These are phyloP conservation scores for Ophraella communa DNA, from an alignment of 2,888 invertebrate species.

Conservation along the genomic window DNA sequence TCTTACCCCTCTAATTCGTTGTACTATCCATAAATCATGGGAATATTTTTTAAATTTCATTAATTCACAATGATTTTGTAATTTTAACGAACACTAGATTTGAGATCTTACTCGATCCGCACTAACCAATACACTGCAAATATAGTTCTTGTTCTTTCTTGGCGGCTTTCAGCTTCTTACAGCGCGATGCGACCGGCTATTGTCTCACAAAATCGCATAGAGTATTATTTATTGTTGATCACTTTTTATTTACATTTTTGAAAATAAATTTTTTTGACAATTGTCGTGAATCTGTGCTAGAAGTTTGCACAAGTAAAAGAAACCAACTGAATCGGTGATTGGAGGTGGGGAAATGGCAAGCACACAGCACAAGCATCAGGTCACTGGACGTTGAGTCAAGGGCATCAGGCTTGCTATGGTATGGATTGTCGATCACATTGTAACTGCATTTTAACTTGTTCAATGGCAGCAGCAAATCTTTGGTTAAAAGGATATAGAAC, in stretches of 20 bases:
- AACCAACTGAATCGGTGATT: constrained; percentile 38
- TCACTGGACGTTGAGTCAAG: constrained; percentile 60
- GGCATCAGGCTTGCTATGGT: constrained; percentile 55
- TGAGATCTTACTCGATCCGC: constrained; percentile 15
- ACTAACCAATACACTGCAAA: constrained; percentile 29
- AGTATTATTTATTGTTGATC: background rate
- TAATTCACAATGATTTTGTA: constrained; percentile 14
- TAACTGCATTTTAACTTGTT: constrained; percentile 46
- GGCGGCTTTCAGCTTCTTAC: constrained; percentile 24
- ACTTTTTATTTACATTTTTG: constrained; percentile 13
- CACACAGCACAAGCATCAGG: constrained; percentile 51
- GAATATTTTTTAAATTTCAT: constrained; percentile 15
- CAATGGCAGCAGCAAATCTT: constrained; percentile 37
- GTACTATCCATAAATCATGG: constrained; percentile 30
- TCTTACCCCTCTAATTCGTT: constrained; percentile 30
- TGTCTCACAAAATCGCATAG: background rate
- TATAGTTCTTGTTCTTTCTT: constrained; percentile 22
- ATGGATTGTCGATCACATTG: constrained; percentile 53
- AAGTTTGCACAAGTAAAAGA: constrained; percentile 40
- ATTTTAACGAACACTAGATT: constrained; percentile 18
- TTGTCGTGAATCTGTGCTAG: constrained; percentile 32
- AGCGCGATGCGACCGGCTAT: background rate
- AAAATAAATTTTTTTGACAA: constrained; percentile 21
- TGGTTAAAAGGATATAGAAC: constrained; percentile 31
- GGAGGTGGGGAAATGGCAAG: constrained; percentile 48